phyloP scores from a whole-genome alignment of 35 echinoderm and acorn worm species.

The Lytechinus variegatus region DNA sequence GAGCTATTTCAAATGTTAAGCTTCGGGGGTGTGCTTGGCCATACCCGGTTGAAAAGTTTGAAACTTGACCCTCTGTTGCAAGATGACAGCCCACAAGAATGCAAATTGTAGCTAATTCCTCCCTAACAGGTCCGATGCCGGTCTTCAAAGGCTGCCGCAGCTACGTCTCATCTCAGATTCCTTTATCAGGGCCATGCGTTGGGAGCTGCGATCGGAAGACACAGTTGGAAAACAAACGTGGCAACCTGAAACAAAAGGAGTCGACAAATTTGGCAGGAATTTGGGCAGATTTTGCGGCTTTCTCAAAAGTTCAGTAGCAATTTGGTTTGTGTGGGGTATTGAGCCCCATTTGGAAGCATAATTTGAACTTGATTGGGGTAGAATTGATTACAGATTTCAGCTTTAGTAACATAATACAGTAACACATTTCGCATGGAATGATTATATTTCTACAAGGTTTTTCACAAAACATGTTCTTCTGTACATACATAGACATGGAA shows the following conservation, averaged over 20 bases:
- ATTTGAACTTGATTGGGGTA: not conserved
- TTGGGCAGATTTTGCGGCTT: constrained; percentile 26
- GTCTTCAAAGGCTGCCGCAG: constrained; percentile 21
- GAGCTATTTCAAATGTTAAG: constrained; percentile 34
- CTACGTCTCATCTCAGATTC: not conserved
- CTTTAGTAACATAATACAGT: not conserved
- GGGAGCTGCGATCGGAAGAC: constrained; percentile 31
- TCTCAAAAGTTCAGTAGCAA: constrained; percentile 41
- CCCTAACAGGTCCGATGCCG: not conserved
- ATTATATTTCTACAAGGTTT: not conserved
- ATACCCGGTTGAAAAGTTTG: not conserved
- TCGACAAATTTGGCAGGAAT: constrained; percentile 33
- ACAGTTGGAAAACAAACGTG: constrained; percentile 26
- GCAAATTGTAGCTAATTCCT: constrained; percentile 34
- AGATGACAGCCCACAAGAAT: not conserved
- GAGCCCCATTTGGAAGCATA: constrained; percentile 26
- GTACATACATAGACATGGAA: not conserved
- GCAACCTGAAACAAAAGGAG: constrained; percentile 29
- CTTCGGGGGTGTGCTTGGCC: not conserved
- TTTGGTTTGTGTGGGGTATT: constrained; percentile 27
- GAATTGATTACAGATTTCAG: not conserved
- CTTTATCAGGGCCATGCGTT: constrained; percentile 44
- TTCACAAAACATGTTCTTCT: not conserved
- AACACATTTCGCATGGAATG: not conserved
- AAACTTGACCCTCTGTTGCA: not conserved